phyloP scores from a whole-genome alignment of 2,888 invertebrate genomes.

The Drosophila formosana region DNA sequence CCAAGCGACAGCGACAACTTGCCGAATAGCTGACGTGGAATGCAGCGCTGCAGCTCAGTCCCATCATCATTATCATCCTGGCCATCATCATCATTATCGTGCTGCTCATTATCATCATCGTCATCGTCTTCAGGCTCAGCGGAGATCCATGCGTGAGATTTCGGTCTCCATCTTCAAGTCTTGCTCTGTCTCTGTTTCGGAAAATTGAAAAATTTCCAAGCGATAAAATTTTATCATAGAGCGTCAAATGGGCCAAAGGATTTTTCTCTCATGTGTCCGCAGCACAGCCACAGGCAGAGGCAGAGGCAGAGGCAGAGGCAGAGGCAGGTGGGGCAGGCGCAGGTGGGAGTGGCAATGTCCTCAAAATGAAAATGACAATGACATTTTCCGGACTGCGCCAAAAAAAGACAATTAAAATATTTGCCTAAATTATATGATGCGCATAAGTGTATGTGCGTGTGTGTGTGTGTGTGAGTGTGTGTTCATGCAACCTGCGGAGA shows the following conservation, averaged over 20 bases:
- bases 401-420: conserved; percentile 74
- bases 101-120: conserved; percentile 1
- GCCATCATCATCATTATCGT: conserved; percentile 2
- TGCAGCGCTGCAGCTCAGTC: conserved; percentile 42
- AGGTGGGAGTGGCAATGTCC: conserved; percentile 24
- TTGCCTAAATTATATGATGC: conserved; percentile 63
- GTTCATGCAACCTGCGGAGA: conserved; percentile 9
- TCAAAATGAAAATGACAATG: conserved; percentile 31
- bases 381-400: conserved; percentile 32
- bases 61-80: not conserved
- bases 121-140: not conserved
- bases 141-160: conserved; percentile 10
- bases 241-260: conserved; percentile 47
- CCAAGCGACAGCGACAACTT: conserved; percentile 1
- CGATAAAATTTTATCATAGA: conserved; percentile 83
- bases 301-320: too few species aligned
- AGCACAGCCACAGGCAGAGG: conserved; percentile 1
- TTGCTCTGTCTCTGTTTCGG: conserved; percentile 38
- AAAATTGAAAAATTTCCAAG: conserved; percentile 85
- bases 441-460: not conserved
- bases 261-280: conserved; percentile 22
- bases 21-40: conserved; percentile 19
- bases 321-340: conserved; percentile 30
- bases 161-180: not conserved
- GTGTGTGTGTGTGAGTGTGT: conserved; percentile 8